A percentile compares a stretch with the other conserved stretches of the same genome.
phyloP scores from a whole-genome alignment of 2,113 vertebrate species.

The Seriola rivoliana region DNA sequence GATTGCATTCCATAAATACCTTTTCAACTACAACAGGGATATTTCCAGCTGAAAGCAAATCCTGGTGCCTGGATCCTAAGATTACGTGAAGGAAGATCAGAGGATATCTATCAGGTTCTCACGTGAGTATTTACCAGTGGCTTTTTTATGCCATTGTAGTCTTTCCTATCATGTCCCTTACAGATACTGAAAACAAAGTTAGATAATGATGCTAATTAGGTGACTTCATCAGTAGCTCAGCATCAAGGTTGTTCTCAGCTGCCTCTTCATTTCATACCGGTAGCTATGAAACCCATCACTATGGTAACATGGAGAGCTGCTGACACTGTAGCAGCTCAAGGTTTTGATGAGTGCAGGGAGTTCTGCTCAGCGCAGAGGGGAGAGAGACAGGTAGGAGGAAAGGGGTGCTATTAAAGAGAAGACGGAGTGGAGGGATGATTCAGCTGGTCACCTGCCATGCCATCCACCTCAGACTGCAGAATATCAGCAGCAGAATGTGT shows the following conservation, averaged over 20 bases:
- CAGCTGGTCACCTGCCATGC: slow-evolving; percentile 72
- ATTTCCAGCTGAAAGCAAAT: slow-evolving; percentile 99
- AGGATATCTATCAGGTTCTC: slow-evolving; percentile 93
- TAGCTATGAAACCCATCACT: slow-evolving; percentile 73
- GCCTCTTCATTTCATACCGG: slow-evolving; percentile 50
- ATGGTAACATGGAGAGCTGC: slow-evolving; percentile 78
- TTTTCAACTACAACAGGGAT: slow-evolving; percentile 86
- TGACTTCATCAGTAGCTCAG: slow-evolving; percentile 38
- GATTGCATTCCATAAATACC: slow-evolving; percentile 4
- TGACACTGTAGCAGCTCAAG: slow-evolving; percentile 74
- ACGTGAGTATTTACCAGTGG: slow-evolving; percentile 85
- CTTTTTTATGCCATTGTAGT: neutral
- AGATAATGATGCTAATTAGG: slow-evolving; percentile 50
- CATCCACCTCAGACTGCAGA: slow-evolving; percentile 56
- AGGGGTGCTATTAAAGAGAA: slow-evolving; percentile 73
- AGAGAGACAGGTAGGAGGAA: slow-evolving; percentile 70
- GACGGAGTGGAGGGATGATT: slow-evolving; percentile 71
- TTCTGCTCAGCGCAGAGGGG: slow-evolving; percentile 63
- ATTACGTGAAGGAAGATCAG: slow-evolving; percentile 93
- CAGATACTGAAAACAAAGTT: slow-evolving; percentile 13
- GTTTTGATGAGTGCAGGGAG: slow-evolving; percentile 80
- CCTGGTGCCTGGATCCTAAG: slow-evolving; percentile 93
- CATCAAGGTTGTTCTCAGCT: slow-evolving; percentile 64
- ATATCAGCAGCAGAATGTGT: slow-evolving; percentile 64
- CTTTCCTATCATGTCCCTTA: neutral